Evolutionary conservation across 2,797 vertebrate species (phyloP).

Genomic region (Setipinna tenuifilis): DNA sequence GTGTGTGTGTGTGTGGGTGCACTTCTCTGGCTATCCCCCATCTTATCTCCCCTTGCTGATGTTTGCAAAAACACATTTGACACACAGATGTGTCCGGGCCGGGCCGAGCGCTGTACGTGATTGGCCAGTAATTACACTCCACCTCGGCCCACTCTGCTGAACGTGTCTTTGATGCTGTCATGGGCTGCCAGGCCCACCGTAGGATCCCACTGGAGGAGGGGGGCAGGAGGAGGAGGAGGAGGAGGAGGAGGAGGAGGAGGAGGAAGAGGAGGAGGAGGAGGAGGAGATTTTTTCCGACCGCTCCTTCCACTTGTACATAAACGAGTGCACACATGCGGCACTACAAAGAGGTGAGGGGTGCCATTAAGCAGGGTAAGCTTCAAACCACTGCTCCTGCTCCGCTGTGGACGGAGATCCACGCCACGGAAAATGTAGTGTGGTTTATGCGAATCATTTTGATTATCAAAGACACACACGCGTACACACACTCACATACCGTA

Average conservation of each 20-base stretch:
- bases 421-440: constrained; percentile 36
- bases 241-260: background rate
- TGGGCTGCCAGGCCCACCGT: constrained; percentile 28
- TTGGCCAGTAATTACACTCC: constrained; percentile 43
- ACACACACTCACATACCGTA: background rate
- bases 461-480: constrained; percentile 19
- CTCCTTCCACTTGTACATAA: constrained; percentile 37
- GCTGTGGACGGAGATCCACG: constrained; percentile 25
- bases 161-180: constrained; percentile 48
- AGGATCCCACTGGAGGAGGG: background rate
- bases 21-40: background rate
- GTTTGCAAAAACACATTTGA: constrained; percentile 35
- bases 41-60: constrained; percentile 5
- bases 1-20: background rate
- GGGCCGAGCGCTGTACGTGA: constrained; percentile 24
- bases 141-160: background rate
- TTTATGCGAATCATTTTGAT: constrained; percentile 11
- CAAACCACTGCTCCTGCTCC: constrained; percentile 31
- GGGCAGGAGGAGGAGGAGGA: background rate
- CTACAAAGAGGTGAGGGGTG: constrained; percentile 49
- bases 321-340: constrained; percentile 48
- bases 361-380: constrained; percentile 44
- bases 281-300: constrained; percentile 41
- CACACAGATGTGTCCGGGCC: constrained; percentile 42
- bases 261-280: constrained; percentile 2